phyloP scores from a whole-genome alignment of 2,797 vertebrate species.

The Scolopax bukidnonensis region DNA sequence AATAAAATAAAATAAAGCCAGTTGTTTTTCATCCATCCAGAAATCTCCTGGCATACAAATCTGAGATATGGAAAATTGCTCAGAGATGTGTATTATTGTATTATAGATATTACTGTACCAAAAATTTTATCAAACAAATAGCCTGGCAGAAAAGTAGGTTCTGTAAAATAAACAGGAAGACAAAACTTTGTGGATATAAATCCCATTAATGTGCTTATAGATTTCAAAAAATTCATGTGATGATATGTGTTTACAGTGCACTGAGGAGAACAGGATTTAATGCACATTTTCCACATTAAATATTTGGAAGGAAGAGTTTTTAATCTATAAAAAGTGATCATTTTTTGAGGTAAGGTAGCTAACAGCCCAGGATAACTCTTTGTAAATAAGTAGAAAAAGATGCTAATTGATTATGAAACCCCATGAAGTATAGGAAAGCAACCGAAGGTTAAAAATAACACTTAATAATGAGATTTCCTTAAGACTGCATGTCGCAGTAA shows the following conservation, averaged over 20 bases:
- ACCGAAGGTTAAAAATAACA: not conserved
- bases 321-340: not conserved
- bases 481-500: not conserved
- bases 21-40: not conserved
- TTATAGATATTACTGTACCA: not conserved
- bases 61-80: not conserved
- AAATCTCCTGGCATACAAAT: not conserved
- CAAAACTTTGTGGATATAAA: not conserved
- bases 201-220: not conserved
- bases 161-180: not conserved
- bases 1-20: not conserved
- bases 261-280: not conserved
- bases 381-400: not conserved
- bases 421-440: not conserved
- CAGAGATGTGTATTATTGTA: not conserved
- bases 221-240: not conserved
- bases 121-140: not conserved
- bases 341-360: not conserved
- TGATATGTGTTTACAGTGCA: not conserved
- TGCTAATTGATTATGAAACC: not conserved
- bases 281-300: not conserved
- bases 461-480: not conserved
- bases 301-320: not conserved
- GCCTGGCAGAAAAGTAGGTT: not conserved
- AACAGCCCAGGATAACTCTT: not conserved